These are phyloP conservation scores for Drosophila kohkoa DNA, from an alignment of 1,140 invertebrate genomes.

Conservation along the genomic window DNA sequence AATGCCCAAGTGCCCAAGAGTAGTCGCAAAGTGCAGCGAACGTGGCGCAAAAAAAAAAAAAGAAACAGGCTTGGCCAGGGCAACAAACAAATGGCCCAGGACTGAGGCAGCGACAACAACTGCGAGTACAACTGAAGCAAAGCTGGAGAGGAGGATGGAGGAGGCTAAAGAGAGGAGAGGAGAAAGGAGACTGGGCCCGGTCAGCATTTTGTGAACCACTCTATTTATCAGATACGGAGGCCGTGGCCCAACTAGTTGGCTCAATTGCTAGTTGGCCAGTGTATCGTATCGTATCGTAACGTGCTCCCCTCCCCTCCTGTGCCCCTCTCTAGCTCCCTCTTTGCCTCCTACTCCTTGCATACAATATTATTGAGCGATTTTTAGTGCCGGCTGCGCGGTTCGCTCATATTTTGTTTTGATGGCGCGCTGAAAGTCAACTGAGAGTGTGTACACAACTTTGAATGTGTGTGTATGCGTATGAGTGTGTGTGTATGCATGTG, in stretches of 20 bases:
- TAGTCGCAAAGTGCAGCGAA: constrained; percentile 16
- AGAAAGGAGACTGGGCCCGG: constrained; percentile 32
- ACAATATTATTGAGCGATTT: constrained; percentile 81
- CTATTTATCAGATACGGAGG: constrained; percentile 78
- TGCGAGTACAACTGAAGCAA: constrained; percentile 15
- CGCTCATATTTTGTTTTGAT: constrained; percentile 82
- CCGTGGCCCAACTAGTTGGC: constrained; percentile 75
- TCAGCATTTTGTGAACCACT: constrained; percentile 83
- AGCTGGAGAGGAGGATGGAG: background rate
- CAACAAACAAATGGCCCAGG: constrained; percentile 75
- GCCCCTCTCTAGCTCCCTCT: background rate
- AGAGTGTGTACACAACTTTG: constrained; percentile 2
- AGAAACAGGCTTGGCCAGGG: constrained; percentile 76
- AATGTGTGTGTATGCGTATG: constrained; percentile 7
- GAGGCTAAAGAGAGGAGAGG: too few species aligned
- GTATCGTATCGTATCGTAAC: constrained; percentile 46
- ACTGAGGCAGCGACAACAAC: constrained; percentile 31
- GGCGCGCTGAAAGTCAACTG: constrained; percentile 76
- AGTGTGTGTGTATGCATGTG: constrained; percentile 37
- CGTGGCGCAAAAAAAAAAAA: constrained; percentile 17
- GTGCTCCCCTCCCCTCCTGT: too few species aligned
- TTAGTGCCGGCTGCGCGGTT: constrained; percentile 61
- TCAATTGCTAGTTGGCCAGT: constrained; percentile 80
- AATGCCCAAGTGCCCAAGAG: constrained; percentile 28
- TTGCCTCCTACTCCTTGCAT: background rate